These are phyloP conservation scores for Callipepla squamata DNA, from an alignment of 2,113 vertebrate genomes.

Conservation along the genomic window DNA sequence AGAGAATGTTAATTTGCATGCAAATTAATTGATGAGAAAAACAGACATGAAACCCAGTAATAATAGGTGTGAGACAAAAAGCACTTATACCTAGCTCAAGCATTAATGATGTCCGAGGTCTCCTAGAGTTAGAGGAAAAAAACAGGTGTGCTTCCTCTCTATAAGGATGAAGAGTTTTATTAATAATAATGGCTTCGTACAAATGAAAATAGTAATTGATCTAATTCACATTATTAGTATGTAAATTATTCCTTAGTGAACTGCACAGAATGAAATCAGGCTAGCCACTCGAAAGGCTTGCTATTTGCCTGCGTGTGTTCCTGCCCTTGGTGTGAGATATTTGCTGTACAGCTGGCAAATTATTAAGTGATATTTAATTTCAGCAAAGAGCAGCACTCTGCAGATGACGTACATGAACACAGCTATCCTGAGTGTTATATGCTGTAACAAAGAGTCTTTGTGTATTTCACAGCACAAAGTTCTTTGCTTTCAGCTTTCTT, in stretches of 20 bases:
- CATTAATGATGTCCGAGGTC: background rate
- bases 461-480: background rate
- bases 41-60: background rate
- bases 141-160: slow-evolving; percentile 2
- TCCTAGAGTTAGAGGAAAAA: background rate
- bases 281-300: background rate
- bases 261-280: slow-evolving; percentile 44
- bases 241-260: slow-evolving; percentile 66
- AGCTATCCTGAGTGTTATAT: background rate
- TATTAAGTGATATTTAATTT: background rate
- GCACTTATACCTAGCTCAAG: background rate
- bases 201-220: slow-evolving; percentile 59
- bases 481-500: background rate
- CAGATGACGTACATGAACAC: background rate
- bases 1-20: slow-evolving; percentile 56
- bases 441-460: background rate
- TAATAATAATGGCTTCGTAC: slow-evolving; percentile 38
- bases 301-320: slow-evolving; percentile 12
- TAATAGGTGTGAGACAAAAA: background rate
- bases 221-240: slow-evolving; percentile 58
- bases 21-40: slow-evolving; percentile 39
- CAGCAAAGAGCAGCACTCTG: background rate
- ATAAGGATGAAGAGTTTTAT: slow-evolving; percentile 36
- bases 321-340: background rate
- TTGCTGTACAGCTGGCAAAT: background rate